Evolutionary conservation across 2,113 vertebrate species (phyloP).

Genomic region (Phoxinus phoxinus): DNA sequence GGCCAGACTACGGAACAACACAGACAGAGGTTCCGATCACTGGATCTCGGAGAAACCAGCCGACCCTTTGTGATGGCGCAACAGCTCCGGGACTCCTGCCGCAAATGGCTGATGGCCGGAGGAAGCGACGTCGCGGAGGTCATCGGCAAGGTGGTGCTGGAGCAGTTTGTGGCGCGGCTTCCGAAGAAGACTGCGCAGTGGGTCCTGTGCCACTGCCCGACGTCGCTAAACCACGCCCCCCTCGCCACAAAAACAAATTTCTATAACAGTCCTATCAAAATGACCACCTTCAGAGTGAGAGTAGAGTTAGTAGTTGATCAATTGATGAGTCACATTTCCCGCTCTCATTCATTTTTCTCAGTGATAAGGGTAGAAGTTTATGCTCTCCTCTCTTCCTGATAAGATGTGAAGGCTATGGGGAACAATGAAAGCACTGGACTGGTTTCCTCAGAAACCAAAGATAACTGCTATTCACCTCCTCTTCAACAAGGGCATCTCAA

Average conservation of each 20-base stretch:
- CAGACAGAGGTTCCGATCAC: too few relatives aligned
- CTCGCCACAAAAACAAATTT: not conserved
- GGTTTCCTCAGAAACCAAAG: slow-evolving; percentile 49
- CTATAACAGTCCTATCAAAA: not conserved
- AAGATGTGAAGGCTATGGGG: slow-evolving; percentile 42
- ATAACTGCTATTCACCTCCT: slow-evolving; percentile 51
- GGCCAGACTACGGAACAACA: too few relatives aligned
- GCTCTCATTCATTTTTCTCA: slow-evolving; percentile 21
- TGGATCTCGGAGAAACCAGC: too few relatives aligned
- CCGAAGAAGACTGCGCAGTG: too few relatives aligned
- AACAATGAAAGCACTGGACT: slow-evolving; percentile 49
- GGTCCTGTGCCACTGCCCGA: too few relatives aligned
- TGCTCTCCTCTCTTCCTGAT: slow-evolving; percentile 39
- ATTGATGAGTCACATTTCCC: slow-evolving; percentile 14
- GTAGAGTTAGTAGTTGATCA: not conserved
- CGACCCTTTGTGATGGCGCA: too few relatives aligned
- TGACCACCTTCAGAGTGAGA: not conserved
- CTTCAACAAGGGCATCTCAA: slow-evolving; percentile 46
- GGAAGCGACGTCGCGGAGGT: too few relatives aligned
- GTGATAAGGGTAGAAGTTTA: slow-evolving; percentile 42
- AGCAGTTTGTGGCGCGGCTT: too few relatives aligned
- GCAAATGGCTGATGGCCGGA: too few relatives aligned
- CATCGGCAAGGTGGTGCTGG: too few relatives aligned
- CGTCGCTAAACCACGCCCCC: too few relatives aligned
- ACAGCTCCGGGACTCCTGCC: too few relatives aligned